A percentile compares a stretch with the other conserved stretches of the same genome.
Conservation (phyloP, 2,113 vertebrate genomes). For the Microtus richardsoni region DNA sequence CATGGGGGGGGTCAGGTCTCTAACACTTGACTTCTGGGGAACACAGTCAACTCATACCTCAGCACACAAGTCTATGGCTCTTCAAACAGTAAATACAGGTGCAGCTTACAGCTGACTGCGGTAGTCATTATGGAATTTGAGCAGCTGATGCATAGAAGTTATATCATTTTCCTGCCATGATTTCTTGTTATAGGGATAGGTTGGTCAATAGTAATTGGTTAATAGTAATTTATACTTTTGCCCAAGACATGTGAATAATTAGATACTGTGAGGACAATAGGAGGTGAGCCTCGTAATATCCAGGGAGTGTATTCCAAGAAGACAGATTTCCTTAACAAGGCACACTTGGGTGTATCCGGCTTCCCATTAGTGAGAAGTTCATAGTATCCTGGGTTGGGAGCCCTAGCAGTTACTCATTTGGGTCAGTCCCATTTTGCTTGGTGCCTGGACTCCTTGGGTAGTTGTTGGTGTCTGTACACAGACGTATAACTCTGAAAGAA, state of each 20-base stretch:
- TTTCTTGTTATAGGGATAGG: neutral
- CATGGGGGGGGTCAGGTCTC: neutral
- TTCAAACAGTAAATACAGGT: neutral
- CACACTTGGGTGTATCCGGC: fast-evolving
- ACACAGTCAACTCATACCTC: neutral
- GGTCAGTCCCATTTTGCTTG: neutral
- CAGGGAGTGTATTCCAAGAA: fast-evolving
- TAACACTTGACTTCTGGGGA: neutral
- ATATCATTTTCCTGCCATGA: neutral
- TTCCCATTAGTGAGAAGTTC: neutral
- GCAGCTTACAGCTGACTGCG: neutral
- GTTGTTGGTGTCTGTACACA: neutral
- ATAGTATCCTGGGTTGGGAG: too few relatives aligned
- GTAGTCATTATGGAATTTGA: neutral
- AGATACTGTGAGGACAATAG: neutral
- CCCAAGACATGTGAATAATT: neutral
- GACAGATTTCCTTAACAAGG: fast-evolving
- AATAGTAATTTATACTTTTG: neutral
- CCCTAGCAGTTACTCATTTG: neutral
- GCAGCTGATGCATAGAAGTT: neutral
- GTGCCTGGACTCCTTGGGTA: fast-evolving
- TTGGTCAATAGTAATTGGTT: neutral
- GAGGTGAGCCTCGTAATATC: neutral
- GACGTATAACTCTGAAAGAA: neutral
- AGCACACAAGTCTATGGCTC: neutral